phyloP scores from a whole-genome alignment of 1,140 invertebrate genomes.

The Achroia grisella region DNA sequence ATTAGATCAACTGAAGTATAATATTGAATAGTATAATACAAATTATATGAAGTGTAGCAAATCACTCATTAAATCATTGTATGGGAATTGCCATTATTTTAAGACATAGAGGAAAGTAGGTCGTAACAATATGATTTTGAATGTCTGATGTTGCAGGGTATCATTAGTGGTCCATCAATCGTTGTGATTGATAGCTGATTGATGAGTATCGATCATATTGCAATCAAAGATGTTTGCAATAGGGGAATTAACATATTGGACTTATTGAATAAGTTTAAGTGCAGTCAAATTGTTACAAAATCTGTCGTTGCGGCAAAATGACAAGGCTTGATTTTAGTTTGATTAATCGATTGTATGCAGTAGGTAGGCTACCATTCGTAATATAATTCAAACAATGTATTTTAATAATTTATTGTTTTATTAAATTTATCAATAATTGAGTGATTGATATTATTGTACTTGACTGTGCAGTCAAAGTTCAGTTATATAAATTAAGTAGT shows the following conservation, averaged over 20 bases:
- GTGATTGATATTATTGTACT: too few species aligned
- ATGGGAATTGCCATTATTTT: conserved; percentile 1
- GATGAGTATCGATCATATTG: conserved; percentile 38
- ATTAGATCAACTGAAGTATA: too few species aligned
- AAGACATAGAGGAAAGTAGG: conserved; percentile 11
- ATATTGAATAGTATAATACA: too few species aligned
- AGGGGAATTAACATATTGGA: conserved; percentile 20
- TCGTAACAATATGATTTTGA: conserved; percentile 14
- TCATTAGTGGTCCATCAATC: conserved; percentile 41
- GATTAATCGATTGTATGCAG: not conserved
- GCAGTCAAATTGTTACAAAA: conserved; percentile 14
- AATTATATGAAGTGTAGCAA: conserved; percentile 8
- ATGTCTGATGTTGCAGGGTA: conserved; percentile 21
- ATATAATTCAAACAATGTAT: too few species aligned
- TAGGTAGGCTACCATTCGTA: too few species aligned
- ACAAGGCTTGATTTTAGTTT: not conserved
- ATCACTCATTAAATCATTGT: conserved; percentile 4
- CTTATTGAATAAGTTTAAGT: conserved; percentile 16
- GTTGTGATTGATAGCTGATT: conserved; percentile 27
- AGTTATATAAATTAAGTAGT: too few species aligned
- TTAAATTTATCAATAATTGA: too few species aligned
- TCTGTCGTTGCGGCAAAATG: not conserved
- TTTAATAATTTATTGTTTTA: too few species aligned
- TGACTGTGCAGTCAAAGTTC: too few species aligned
- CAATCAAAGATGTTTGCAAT: conserved; percentile 26